Percentiles rank a stretch among this genome's conserved stretches.
Conservation (phyloP, 2,797 vertebrate species). For the Taenioides sp. region DNA sequence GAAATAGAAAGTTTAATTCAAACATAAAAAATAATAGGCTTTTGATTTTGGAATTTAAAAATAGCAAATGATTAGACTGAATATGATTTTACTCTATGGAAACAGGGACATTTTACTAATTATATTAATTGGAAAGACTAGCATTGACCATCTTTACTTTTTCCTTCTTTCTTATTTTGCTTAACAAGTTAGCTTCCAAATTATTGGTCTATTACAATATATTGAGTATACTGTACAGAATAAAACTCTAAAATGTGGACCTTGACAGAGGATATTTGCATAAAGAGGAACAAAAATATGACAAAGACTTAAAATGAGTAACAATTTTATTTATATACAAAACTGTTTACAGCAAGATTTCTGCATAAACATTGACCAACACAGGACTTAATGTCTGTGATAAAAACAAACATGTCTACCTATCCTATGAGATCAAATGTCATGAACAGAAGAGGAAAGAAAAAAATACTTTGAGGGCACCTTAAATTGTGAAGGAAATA, state of each 20-base stretch:
- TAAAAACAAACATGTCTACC: conserved; percentile 50
- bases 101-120: too few relatives aligned
- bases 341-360: conserved; percentile 82
- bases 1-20: background rate
- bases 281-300: background rate
- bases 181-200: too few relatives aligned
- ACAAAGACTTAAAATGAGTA: conserved; percentile 65
- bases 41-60: too few relatives aligned
- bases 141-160: too few relatives aligned
- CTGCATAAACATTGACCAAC: conserved; percentile 67
- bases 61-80: too few relatives aligned
- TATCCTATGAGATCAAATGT: conserved; percentile 57
- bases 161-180: too few relatives aligned
- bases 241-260: background rate
- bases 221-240: background rate
- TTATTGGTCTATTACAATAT: background rate
- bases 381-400: conserved; percentile 49
- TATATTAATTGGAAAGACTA: too few relatives aligned
- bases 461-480: conserved; percentile 60
- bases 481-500: conserved; percentile 67
- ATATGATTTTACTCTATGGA: too few relatives aligned
- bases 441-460: conserved; percentile 46
- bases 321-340: conserved; percentile 82
- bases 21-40: too few relatives aligned
- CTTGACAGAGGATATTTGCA: background rate